Conservation (phyloP, 2,797 vertebrate genomes). For the Enteromius treurensis region DNA sequence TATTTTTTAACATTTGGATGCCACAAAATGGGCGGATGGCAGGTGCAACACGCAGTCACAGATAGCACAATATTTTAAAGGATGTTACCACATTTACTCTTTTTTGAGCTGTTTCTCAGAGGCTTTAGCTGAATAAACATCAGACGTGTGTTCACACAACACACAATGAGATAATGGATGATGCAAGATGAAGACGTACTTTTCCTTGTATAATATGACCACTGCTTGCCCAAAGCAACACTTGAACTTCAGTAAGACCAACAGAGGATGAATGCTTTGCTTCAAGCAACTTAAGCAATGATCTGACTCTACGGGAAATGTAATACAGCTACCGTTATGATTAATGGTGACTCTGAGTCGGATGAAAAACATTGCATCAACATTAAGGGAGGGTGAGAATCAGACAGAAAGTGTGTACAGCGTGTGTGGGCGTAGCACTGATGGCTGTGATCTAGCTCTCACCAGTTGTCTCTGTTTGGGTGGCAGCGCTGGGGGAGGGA, state of each 20-base stretch:
- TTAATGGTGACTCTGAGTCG: neutral
- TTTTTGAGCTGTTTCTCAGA: neutral
- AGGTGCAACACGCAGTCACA: neutral
- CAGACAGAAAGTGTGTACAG: neutral
- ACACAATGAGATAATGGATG: conserved; percentile 7
- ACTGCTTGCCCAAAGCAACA: neutral
- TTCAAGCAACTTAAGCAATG: conserved; percentile 1
- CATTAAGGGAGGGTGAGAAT: conserved; percentile 11
- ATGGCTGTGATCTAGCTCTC: conserved; percentile 59
- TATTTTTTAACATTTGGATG: neutral
- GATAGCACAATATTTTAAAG: conserved; percentile 5
- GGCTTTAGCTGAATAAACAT: neutral
- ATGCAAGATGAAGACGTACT: neutral
- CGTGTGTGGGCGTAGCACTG: conserved; percentile 7
- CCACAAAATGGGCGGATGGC: neutral
- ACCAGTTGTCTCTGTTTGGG: conserved; percentile 92
- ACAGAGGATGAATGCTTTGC: conserved; percentile 1
- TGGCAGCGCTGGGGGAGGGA: conserved; percentile 84
- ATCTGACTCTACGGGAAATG: conserved; percentile 3
- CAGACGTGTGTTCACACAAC: neutral
- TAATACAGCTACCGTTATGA: conserved; percentile 3
- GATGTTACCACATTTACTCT: conserved; percentile 3
- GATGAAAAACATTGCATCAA: conserved; percentile 8
- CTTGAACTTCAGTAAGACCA: conserved; percentile 12
- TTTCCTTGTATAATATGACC: neutral